Evolutionary conservation across 2,797 vertebrate genomes (phyloP).

Genomic region (Lindbergichthys nudifrons): DNA sequence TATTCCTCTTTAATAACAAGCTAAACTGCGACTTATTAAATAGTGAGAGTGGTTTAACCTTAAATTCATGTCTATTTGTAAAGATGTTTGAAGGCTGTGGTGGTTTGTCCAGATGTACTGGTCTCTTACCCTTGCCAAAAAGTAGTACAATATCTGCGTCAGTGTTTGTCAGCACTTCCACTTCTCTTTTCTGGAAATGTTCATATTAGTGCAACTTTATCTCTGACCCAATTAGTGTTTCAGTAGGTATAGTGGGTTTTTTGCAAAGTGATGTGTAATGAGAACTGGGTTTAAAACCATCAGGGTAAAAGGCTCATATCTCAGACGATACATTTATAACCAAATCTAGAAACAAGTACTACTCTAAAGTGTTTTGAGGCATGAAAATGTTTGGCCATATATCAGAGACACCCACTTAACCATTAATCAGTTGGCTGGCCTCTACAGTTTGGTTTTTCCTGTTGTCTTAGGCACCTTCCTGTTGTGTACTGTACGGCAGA

Average conservation of each 20-base stretch:
- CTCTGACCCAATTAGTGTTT: not conserved
- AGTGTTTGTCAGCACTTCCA: conserved; percentile 51
- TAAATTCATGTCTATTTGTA: not conserved
- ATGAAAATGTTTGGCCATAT: not conserved
- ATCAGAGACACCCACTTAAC: not conserved
- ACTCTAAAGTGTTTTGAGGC: not conserved
- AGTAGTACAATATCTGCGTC: conserved; percentile 38
- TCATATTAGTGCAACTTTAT: conserved; percentile 6
- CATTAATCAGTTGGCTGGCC: not conserved
- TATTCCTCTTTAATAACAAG: not conserved
- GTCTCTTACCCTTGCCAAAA: not conserved
- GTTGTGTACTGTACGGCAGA: not conserved
- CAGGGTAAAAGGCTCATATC: not conserved
- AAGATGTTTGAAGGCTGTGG: not conserved
- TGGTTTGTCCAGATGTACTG: conserved; percentile 3
- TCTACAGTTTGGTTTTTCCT: not conserved
- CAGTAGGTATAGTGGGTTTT: conserved; percentile 2
- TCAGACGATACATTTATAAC: not conserved
- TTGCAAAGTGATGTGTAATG: conserved; percentile 11
- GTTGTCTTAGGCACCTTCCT: not conserved
- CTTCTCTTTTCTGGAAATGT: conserved; percentile 48
- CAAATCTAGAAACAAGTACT: not conserved
- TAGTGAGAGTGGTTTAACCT: not conserved
- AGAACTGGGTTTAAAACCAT: not conserved
- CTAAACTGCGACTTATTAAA: not conserved